phyloP scores from a whole-genome alignment of 2,797 vertebrate species.

The Hippocampus kuda region DNA sequence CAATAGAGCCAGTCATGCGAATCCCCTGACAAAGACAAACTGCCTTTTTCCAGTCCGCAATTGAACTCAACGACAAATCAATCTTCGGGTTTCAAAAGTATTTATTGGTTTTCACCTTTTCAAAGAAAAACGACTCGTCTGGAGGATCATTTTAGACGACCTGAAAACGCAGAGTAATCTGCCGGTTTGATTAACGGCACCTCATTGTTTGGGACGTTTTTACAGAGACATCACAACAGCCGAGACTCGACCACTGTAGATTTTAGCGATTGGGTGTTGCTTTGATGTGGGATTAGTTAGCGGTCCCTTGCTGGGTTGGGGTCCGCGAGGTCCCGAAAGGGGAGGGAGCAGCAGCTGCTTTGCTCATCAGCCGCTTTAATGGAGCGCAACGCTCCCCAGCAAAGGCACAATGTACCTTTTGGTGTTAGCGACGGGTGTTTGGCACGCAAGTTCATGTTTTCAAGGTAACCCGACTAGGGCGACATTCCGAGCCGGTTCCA shows the following conservation, averaged over 20 bases:
- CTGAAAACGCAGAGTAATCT: not conserved
- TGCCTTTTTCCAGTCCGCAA: slow-evolving; percentile 10
- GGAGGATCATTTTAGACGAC: not conserved
- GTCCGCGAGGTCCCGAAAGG: slow-evolving; percentile 16
- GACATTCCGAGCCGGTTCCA: slow-evolving; percentile 11
- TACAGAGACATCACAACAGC: not conserved
- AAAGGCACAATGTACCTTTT: not conserved
- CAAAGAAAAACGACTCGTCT: not conserved
- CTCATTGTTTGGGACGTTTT: not conserved
- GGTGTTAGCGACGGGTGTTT: not conserved
- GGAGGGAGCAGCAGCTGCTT: slow-evolving; percentile 36
- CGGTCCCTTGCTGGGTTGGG: slow-evolving; percentile 25
- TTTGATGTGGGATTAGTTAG: slow-evolving; percentile 42
- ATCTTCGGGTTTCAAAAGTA: not conserved
- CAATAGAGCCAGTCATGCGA: slow-evolving; percentile 12
- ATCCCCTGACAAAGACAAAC: slow-evolving; percentile 16
- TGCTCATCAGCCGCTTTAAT: slow-evolving; percentile 31
- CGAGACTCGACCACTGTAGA: slow-evolving; percentile 4
- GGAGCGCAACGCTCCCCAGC: slow-evolving; percentile 4
- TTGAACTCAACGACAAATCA: slow-evolving; percentile 4
- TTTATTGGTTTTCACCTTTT: not conserved
- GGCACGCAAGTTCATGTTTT: slow-evolving; percentile 18
- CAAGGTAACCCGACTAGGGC: slow-evolving; percentile 22
- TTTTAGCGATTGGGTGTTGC: slow-evolving; percentile 19
- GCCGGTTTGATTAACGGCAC: not conserved